phyloP scores from a whole-genome alignment of 2,888 invertebrate genomes.

The Ptychoptera contaminata region DNA sequence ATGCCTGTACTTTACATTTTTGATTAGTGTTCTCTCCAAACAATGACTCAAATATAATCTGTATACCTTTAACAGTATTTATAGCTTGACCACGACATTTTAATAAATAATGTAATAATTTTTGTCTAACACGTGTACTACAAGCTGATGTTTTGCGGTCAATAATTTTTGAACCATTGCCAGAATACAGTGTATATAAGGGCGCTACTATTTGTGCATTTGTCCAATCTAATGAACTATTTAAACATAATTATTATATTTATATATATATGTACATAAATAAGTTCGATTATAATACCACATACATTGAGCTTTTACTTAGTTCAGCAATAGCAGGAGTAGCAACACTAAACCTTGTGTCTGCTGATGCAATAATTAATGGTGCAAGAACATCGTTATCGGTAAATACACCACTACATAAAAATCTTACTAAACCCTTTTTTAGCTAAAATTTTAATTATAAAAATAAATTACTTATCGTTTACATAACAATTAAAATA shows the following conservation, averaged over 20 bases:
- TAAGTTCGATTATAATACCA: slow-evolving; percentile 8
- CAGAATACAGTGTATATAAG: slow-evolving; percentile 55
- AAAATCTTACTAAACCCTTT: slow-evolving; percentile 64
- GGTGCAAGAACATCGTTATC: slow-evolving; percentile 59
- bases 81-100: slow-evolving; percentile 54
- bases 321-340: slow-evolving; percentile 74
- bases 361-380: slow-evolving; percentile 72
- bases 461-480: not conserved
- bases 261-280: not conserved
- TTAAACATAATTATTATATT: slow-evolving; percentile 14
- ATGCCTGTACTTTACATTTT: slow-evolving; percentile 61
- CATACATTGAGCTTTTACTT: slow-evolving; percentile 60
- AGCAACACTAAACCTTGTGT: slow-evolving; percentile 77
- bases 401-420: slow-evolving; percentile 60
- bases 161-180: slow-evolving; percentile 34
- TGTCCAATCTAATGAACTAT: slow-evolving; percentile 64
- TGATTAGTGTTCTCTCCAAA: slow-evolving; percentile 72
- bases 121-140: slow-evolving; percentile 68
- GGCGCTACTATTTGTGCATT: slow-evolving; percentile 50
- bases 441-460: slow-evolving; percentile 37
- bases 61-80: slow-evolving; percentile 65
- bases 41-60: slow-evolving; percentile 78
- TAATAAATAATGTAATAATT: slow-evolving; percentile 68
- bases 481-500: slow-evolving; percentile 1
- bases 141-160: slow-evolving; percentile 65